Conservation (phyloP, 2,888 invertebrate species). For the Machimus rusticus region DNA sequence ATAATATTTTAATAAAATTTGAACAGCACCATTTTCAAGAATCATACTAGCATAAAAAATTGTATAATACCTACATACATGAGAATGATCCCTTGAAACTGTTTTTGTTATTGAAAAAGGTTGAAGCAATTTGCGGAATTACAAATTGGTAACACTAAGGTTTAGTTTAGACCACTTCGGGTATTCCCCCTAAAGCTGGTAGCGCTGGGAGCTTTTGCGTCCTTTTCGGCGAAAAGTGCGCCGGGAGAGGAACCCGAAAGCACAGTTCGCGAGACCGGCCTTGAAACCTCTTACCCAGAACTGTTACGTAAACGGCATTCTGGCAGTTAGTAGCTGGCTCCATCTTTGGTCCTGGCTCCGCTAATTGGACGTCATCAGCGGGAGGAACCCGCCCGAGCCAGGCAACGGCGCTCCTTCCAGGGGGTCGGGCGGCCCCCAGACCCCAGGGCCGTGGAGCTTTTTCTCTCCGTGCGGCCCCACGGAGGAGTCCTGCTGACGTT, state of each 20-base stretch:
- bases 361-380: constrained; percentile 2
- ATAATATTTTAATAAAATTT: too few species aligned
- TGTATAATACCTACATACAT: too few species aligned
- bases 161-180: not conserved
- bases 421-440: not conserved
- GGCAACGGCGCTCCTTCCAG: not conserved
- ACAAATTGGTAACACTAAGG: not conserved
- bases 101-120: not conserved
- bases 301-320: constrained; percentile 23
- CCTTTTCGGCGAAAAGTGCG: not conserved
- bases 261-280: not conserved
- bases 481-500: not conserved
- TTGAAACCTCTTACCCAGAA: not conserved
- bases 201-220: not conserved
- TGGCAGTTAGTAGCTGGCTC: not conserved
- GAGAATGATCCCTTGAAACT: too few species aligned
- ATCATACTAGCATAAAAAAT: too few species aligned
- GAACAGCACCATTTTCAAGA: too few species aligned
- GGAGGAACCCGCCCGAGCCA: not conserved
- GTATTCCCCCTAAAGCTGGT: not conserved
- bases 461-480: not conserved
- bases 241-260: not conserved
- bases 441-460: not conserved
- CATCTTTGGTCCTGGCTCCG: not conserved
- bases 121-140: not conserved